Evolutionary conservation across 2,797 vertebrate genomes (phyloP).

Genomic region (Hypotaenidia philippensis): DNA sequence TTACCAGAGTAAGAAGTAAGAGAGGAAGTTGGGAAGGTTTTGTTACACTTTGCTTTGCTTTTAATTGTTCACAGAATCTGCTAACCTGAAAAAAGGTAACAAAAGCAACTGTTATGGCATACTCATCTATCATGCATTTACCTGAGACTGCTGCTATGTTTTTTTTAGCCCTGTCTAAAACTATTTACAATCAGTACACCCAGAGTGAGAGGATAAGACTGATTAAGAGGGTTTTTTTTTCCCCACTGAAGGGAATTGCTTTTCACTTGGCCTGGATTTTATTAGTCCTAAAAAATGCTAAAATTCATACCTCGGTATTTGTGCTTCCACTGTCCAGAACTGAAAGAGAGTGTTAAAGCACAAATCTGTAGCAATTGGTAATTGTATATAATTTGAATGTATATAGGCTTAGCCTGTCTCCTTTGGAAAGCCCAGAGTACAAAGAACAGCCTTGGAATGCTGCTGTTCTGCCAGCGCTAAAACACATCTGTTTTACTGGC

Average conservation of each 20-base stretch:
- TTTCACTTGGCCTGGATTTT: conserved; percentile 18
- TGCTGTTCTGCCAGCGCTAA: neutral
- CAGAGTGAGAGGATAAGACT: neutral
- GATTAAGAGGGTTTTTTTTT: neutral
- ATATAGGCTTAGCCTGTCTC: neutral
- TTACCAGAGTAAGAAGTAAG: neutral
- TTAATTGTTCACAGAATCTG: conserved; percentile 24
- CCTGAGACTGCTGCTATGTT: neutral
- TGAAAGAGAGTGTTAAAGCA: conserved; percentile 13
- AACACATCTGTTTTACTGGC: neutral
- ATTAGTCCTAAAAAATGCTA: conserved; percentile 30
- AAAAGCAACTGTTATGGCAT: neutral
- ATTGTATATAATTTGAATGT: neutral
- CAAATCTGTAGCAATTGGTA: neutral
- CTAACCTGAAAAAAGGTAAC: conserved; percentile 22
- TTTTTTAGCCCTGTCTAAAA: conserved; percentile 55
- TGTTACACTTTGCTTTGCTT: neutral
- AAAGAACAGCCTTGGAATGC: conserved; percentile 15
- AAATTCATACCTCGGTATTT: conserved; percentile 1
- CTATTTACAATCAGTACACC: conserved; percentile 16
- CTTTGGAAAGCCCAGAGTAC: neutral
- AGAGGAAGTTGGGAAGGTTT: neutral
- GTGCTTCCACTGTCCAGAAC: neutral
- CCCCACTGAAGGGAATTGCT: neutral
- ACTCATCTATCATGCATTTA: neutral